Base-by-base conservation (phyloP, 2,888 invertebrate species). In the Myopa testacea region DNA sequence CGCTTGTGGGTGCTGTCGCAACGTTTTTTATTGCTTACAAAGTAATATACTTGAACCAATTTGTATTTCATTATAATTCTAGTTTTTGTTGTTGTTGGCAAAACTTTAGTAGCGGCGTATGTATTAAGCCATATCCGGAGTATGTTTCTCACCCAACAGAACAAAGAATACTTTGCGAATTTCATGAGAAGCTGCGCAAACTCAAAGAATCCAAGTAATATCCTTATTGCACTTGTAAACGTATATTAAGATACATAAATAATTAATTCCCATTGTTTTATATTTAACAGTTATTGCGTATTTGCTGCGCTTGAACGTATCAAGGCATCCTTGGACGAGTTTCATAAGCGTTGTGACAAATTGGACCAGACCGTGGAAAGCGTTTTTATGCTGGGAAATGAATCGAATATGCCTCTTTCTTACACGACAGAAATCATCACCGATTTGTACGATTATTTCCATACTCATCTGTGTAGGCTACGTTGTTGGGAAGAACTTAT, bases 61-160 rank as follows among this genome's bases (percentile, higher is more conserved):
- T 75, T 45, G 0, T 45, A 45, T 7, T 63, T 7, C 37, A 37
- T 40, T 26, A 50, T 19, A 19, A 40, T 6, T 69, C 26, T 60
- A 26, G 2, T 26, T 14, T 74, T 55, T 38, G 77, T 40, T 26
- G 26, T 26, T 26, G 26, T 26, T 26, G 26, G 26, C 26, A 26
- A 26, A 62, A 26, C 73, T 81, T 38, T 67, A 83, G 81, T 19
- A 76, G 79, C 67, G 81, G 82, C 3, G 79, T 81, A 34, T 84
- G 83, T 71, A 80, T 84, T 0, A 87, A 87, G 60, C 76, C 81
- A 4, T 87, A 86, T 73, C 87, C 86, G 3, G 86, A 87, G 77
- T 82, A 84, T 37, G 65, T 87, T 0, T 85, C 87, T 1, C 76
- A 80, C n/a, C 78, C 83, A 72, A 80, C 82, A 0, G 86, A 87